Conservation (phyloP, 2,888 invertebrate genomes). For the Troides aeacus region DNA sequence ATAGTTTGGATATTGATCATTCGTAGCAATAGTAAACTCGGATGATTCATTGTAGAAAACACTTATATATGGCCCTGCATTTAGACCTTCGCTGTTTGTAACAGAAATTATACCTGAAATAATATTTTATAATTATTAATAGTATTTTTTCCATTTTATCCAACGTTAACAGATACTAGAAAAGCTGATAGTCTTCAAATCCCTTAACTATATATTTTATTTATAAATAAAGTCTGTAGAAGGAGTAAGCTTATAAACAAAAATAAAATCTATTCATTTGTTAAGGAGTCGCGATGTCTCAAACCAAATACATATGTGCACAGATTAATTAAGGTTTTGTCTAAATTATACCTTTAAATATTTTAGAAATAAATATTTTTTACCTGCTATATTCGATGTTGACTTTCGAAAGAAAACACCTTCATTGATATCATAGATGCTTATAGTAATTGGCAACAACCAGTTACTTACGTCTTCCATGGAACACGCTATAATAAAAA, state of each 20-base stretch:
- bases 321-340: neutral
- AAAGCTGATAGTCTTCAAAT: neutral
- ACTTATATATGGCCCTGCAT: constrained; percentile 52
- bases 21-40: constrained; percentile 50
- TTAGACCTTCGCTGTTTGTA: constrained; percentile 43
- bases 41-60: constrained; percentile 38
- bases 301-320: no score
- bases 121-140: neutral
- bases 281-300: no score
- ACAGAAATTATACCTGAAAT: constrained; percentile 45
- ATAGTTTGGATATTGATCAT: constrained; percentile 49
- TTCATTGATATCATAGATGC: constrained; percentile 47
- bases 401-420: constrained; percentile 46
- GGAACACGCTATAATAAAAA: constrained; percentile 52
- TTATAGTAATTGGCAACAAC: constrained; percentile 37
- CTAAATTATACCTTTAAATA: neutral
- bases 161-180: constrained; percentile 28
- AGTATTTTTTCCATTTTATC: neutral
- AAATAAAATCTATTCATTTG: no score
- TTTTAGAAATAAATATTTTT: neutral
- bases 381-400: constrained; percentile 53
- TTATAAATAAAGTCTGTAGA: neutral
- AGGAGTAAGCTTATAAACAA: no score
- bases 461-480: constrained; percentile 49
- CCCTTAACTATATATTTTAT: neutral